These are phyloP conservation scores for Lasioglossum calceatum DNA, from an alignment of 2,888 invertebrate species.

Conservation along the genomic window DNA sequence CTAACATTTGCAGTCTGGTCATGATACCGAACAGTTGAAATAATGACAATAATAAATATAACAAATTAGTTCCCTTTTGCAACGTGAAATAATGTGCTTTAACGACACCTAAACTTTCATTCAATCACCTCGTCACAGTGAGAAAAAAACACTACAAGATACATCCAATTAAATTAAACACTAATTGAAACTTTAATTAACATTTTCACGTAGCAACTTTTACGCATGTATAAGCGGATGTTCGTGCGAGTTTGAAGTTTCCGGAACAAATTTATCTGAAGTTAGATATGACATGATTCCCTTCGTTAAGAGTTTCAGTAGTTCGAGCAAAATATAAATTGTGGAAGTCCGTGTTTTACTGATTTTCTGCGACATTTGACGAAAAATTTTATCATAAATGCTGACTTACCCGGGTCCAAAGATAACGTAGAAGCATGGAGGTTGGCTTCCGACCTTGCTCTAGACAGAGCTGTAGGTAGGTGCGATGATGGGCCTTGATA, in stretches of 20 bases:
- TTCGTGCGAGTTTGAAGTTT: background rate
- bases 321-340: background rate
- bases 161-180: background rate
- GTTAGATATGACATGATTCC: background rate
- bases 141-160: background rate
- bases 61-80: background rate
- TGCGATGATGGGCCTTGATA: slow-evolving; percentile 89
- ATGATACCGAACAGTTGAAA: background rate
- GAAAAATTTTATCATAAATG: background rate
- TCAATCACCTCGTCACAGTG: background rate
- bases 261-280: background rate
- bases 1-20: background rate
- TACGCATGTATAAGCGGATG: background rate
- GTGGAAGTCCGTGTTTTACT: background rate
- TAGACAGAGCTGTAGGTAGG: slow-evolving; percentile 87
- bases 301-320: background rate
- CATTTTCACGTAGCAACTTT: background rate
- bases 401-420: slow-evolving; percentile 87
- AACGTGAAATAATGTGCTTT: background rate
- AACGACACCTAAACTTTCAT: background rate
- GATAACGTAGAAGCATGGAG: slow-evolving; percentile 91
- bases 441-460: slow-evolving; percentile 96
- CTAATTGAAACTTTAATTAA: background rate
- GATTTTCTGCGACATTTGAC: background rate
- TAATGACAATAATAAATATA: background rate